Evolutionary conservation across 2,888 invertebrate species (phyloP), one percentile per base, ranked within the genome.

Genomic region (Iphiclides podalirius): DNA sequence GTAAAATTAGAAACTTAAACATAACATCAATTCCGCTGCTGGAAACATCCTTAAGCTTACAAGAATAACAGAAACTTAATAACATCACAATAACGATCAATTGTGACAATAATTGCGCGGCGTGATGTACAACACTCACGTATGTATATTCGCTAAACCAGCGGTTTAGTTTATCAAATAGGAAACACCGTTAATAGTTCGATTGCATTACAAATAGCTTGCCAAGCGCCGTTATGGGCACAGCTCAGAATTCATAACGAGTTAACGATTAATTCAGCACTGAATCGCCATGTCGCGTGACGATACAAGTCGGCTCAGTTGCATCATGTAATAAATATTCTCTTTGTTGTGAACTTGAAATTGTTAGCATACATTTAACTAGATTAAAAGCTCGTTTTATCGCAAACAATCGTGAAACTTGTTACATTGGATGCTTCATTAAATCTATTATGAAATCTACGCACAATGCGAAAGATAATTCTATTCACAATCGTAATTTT

Each of bases 261-360:
- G 6, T 13, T 6, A 1, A 1, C 26, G 26, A 36, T 47, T 41
- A 26, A 47, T 47, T 36, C 47, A 28, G 11, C 31, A 11, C 17
- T 42, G 4, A 9, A 38, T 13, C 2, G 35, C 35, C 16, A 28
- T 28, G 40, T 26, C 14, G 42, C 16, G 36, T 48, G 47, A 42
- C 41, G 41, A 28, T 36, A 31, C 41, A 47, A 42, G 17, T 36
- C 7, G 40, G 11, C 20, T 13, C 26, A 31, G 41, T 47, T 47
- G 35, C 42, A 42, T 47, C 47, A 41, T 41, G 17, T 20, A 14
- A 46, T 39, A 34, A 12, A 11, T 34, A 47, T 28, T 47, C 31
- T 36, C 41, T 37, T 47, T 47, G 47, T 47, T 42, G 23, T 47
- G 12, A 26, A 26, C 13, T 26, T 40, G 47, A 14, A 47, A 35